These are phyloP conservation scores for Polyodon spathula DNA, from an alignment of 2,113 vertebrate species.

Conservation along the genomic window DNA sequence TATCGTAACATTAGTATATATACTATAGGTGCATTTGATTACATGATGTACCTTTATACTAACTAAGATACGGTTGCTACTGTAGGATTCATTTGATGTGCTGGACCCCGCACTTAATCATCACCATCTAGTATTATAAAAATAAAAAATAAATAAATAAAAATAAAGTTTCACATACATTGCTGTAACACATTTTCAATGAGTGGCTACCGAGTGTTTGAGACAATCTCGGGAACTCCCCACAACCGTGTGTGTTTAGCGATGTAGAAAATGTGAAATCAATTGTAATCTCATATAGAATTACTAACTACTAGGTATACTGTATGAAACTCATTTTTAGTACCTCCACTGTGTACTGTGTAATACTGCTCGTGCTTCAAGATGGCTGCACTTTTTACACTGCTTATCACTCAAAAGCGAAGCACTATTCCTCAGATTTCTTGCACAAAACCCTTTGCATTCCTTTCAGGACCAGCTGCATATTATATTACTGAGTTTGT, in stretches of 20 bases:
- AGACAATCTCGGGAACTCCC: too few relatives aligned
- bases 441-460: conserved; percentile 40
- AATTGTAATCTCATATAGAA: neutral
- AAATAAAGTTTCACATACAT: too few relatives aligned
- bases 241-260: neutral
- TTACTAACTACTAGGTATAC: neutral
- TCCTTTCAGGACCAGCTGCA: conserved; percentile 73
- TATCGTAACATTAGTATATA: too few relatives aligned
- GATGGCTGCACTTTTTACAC: conserved; percentile 15
- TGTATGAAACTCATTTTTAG: neutral
- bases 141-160: too few relatives aligned
- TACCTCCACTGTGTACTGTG: neutral
- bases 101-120: too few relatives aligned
- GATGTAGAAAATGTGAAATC: neutral
- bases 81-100: too few relatives aligned
- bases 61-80: too few relatives aligned
- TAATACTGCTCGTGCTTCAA: conserved; percentile 10
- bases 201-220: too few relatives aligned
- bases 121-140: too few relatives aligned
- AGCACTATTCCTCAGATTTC: conserved; percentile 65
- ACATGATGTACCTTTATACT: too few relatives aligned
- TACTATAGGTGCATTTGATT: too few relatives aligned
- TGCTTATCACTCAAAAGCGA: conserved; percentile 23
- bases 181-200: too few relatives aligned
- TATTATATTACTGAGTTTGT: conserved; percentile 77